Conservation (phyloP, 2,113 vertebrate species). For the Laticauda colubrina region DNA sequence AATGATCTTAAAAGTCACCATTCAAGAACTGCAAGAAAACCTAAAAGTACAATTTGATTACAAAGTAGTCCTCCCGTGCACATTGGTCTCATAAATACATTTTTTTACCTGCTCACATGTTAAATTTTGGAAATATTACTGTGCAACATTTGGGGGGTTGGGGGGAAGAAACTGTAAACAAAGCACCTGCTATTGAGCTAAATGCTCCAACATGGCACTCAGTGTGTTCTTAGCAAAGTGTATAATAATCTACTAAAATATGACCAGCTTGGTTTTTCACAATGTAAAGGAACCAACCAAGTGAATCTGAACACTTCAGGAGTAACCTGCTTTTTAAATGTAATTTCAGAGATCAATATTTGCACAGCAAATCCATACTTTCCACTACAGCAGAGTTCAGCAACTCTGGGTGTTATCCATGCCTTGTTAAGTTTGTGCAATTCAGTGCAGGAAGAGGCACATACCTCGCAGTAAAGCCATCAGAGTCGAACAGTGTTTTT, state of each 20-base stretch:
- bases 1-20: neutral
- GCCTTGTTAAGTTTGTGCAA: conserved; percentile 1
- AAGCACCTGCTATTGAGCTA: conserved; percentile 12
- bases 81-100: neutral
- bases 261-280: neutral
- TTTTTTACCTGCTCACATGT: neutral
- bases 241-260: neutral
- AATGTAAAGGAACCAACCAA: neutral
- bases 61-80: neutral
- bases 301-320: neutral
- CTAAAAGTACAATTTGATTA: neutral
- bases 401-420: neutral
- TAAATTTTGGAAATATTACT: neutral
- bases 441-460: neutral
- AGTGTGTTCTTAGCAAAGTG: neutral
- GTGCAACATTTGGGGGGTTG: neutral
- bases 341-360: neutral
- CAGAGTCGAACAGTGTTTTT: neutral
- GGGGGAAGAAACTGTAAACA: neutral
- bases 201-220: neutral
- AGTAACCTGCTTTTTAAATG: neutral
- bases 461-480: neutral
- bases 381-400: neutral
- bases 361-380: neutral
- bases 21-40: neutral